A percentile compares a stretch with the other conserved stretches of the same genome.
Evolutionary conservation across 2,113 vertebrate genomes (phyloP).

Genomic region (Sigmodon hispidus): DNA sequence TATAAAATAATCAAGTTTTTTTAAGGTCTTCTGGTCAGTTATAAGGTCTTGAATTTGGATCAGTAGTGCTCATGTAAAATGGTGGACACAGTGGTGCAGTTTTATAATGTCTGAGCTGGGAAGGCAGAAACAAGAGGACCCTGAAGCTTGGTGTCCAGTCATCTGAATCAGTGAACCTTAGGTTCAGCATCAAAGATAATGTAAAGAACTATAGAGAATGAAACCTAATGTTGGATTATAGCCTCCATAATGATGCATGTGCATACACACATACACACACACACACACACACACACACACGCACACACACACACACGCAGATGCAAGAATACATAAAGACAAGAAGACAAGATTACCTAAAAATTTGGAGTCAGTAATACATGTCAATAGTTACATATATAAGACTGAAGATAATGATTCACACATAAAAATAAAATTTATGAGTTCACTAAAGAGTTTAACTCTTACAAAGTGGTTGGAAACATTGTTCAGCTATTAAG

Average conservation of each 20-base stretch:
- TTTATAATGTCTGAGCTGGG: too few species aligned
- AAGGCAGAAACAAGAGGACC: not conserved
- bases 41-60: not conserved
- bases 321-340: not conserved
- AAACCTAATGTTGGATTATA: not conserved
- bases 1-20: not conserved
- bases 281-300: not conserved
- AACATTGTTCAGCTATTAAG: accelerated
- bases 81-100: too few species aligned
- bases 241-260: too few species aligned
- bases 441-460: not conserved
- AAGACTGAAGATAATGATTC: not conserved
- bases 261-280: not conserved
- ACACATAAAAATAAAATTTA: not conserved
- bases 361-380: not conserved
- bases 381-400: not conserved
- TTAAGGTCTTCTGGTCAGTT: not conserved
- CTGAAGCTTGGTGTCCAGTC: not conserved
- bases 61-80: not conserved
- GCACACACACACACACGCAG: not conserved
- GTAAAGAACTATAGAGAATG: too few species aligned
- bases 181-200: not conserved
- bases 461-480: not conserved
- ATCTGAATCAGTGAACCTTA: not conserved
- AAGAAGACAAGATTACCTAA: not conserved